Percentiles rank a stretch among this genome's conserved stretches.
Evolutionary conservation across 1,140 invertebrate species (phyloP).

Genomic region (Papilio glaucus): DNA sequence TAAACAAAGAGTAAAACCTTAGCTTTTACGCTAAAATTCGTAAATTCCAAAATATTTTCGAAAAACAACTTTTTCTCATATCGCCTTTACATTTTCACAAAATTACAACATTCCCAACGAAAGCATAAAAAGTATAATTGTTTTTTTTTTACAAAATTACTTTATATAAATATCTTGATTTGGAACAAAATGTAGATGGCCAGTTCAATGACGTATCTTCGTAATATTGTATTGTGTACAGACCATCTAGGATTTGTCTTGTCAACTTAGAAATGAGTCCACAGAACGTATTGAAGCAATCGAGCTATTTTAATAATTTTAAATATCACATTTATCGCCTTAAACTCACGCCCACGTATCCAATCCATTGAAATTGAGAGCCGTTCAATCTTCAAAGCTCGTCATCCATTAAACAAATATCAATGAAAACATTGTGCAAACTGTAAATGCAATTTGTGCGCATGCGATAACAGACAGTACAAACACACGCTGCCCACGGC

Average conservation of each 20-base stretch:
- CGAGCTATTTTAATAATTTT: background rate
- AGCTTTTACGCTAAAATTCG: too few relatives aligned
- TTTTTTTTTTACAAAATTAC: too few relatives aligned
- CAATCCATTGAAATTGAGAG: background rate
- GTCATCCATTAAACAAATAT: conserved; percentile 15
- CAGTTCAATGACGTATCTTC: background rate
- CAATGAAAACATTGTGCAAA: conserved; percentile 22
- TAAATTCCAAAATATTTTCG: too few relatives aligned
- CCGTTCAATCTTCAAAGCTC: background rate
- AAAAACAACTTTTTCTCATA: too few relatives aligned
- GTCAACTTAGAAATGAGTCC: background rate
- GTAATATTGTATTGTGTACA: background rate
- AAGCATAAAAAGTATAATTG: too few relatives aligned
- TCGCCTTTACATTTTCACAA: too few relatives aligned
- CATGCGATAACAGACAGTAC: background rate
- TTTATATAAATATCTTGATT: too few relatives aligned
- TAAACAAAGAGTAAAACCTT: too few relatives aligned
- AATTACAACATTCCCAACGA: too few relatives aligned
- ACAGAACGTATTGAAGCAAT: background rate
- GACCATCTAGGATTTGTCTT: too few relatives aligned
- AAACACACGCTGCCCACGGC: background rate
- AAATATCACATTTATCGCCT: background rate
- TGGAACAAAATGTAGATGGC: too few relatives aligned
- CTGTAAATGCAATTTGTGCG: background rate
- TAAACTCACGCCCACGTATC: background rate